Conservation (phyloP, 2,797 vertebrate genomes). For the Pseudochaenichthys georgianus region DNA sequence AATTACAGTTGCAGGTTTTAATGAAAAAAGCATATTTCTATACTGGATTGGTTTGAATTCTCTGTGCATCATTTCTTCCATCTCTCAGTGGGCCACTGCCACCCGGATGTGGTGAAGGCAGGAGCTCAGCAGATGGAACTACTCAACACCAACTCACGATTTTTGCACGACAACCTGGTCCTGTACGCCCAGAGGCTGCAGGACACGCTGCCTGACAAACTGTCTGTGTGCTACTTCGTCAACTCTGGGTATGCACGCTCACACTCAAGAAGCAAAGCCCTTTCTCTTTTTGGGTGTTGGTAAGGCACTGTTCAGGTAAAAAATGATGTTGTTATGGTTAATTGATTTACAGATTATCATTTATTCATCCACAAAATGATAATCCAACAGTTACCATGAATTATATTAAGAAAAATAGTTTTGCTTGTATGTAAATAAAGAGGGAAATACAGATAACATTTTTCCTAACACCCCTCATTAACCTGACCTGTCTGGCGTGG, state of each 20-base stretch:
- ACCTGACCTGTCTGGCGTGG: neutral
- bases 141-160: conserved; percentile 96
- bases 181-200: conserved; percentile 92
- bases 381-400: no score
- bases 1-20: conserved; percentile 15
- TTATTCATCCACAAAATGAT: neutral
- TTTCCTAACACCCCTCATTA: neutral
- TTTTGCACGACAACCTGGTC: conserved; percentile 96
- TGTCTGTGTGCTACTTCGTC: conserved; percentile 97
- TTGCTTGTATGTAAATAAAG: no score
- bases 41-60: neutral
- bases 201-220: conserved; percentile 90
- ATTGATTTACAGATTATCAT: neutral
- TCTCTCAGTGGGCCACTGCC: conserved; percentile 92
- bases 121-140: conserved; percentile 93
- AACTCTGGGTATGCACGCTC: conserved; percentile 92
- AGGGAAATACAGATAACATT: no score
- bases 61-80: neutral
- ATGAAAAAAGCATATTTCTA: neutral
- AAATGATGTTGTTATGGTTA: neutral
- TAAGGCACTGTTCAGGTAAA: no score
- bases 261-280: no score
- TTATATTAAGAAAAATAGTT: no score
- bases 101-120: conserved; percentile 92
- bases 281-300: no score